Base-by-base conservation (phyloP, 2,113 vertebrate species). In the Nothocercus nigrocapillus region DNA sequence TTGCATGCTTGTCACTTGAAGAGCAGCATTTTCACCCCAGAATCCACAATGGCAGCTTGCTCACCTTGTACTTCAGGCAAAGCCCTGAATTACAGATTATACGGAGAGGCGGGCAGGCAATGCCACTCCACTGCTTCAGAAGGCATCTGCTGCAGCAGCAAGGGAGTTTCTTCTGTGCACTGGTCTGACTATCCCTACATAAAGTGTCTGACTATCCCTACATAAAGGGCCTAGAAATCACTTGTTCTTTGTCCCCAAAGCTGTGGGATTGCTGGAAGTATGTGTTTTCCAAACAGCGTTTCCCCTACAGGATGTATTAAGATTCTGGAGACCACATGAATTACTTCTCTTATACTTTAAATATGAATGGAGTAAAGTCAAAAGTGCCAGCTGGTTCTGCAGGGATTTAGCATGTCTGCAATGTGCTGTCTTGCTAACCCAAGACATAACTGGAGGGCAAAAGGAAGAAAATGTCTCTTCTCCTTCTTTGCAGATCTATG, bases 371-470 rank as follows among this genome's bases (percentile, higher is more conserved):
- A 2, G 2, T 36, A 69, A 87, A 78, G 62, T 40, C 7, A 61
- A 61, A 93, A 49, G 12, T n/a, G 5, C 12, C 12, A 13, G 32
- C 51, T 95, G 36, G 9, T 44, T 88, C 88, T 77, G 30, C 6
- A 27, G 19, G 25, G 36, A n/a, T 68, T 59, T 69, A 63, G 27
- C 34, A n/a, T 27, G 11, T 56, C 77, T 95, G 30, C 2, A 4
- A 58, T 30, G 54, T 78, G 34, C 19, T 82, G 36, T 22, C 88
- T 62, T 75, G 45, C 18, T 88, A 82, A 88, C 44, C 36, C 49
- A 45, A 92, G 34, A 88, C 2, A 42, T 91, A 86, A 69, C 61
- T 88, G 44, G 67, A 90, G 88, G 73, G 59, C 53, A 96, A 58
- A 94, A 83, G 53, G 10, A 67, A 28, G 13, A 34, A 89, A 86